Evolutionary conservation across 2,113 vertebrate species (phyloP).

Genomic region (Vireo altiloquus): DNA sequence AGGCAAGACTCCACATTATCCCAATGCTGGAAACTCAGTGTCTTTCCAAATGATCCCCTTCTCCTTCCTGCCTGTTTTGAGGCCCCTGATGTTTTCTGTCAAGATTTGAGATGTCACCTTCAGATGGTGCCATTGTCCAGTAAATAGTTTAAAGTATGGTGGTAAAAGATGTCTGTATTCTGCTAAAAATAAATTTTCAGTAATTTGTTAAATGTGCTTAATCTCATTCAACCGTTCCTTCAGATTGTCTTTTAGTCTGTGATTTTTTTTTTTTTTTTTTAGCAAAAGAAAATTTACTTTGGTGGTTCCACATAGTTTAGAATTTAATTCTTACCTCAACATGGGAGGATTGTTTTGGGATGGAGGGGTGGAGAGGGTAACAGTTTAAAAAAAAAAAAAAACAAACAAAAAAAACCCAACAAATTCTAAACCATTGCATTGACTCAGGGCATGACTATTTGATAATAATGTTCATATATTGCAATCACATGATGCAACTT

Average conservation of each 20-base stretch:
- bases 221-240: not conserved
- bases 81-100: not conserved
- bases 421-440: not conserved
- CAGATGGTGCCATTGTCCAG: constrained; percentile 18
- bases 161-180: constrained; percentile 7
- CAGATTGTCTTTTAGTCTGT: not conserved
- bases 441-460: constrained; percentile 32
- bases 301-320: not conserved
- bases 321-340: not conserved
- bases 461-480: constrained; percentile 40
- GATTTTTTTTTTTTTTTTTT: not conserved
- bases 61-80: not conserved
- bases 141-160: constrained; percentile 6
- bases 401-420: not conserved
- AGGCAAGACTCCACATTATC: not conserved
- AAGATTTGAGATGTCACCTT: not conserved
- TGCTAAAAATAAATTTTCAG: not conserved
- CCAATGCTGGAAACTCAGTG: not conserved
- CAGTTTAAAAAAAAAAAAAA: not conserved
- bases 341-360: not conserved
- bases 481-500: constrained; percentile 55
- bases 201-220: constrained; percentile 35
- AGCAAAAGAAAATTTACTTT: not conserved
- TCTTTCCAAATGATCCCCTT: not conserved
- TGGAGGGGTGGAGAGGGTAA: not conserved